A percentile compares a stretch with the other conserved stretches of the same genome.
These are phyloP conservation scores for Venustoraphidia nigricollis DNA, from an alignment of 2,888 invertebrate species.

Conservation along the genomic window DNA sequence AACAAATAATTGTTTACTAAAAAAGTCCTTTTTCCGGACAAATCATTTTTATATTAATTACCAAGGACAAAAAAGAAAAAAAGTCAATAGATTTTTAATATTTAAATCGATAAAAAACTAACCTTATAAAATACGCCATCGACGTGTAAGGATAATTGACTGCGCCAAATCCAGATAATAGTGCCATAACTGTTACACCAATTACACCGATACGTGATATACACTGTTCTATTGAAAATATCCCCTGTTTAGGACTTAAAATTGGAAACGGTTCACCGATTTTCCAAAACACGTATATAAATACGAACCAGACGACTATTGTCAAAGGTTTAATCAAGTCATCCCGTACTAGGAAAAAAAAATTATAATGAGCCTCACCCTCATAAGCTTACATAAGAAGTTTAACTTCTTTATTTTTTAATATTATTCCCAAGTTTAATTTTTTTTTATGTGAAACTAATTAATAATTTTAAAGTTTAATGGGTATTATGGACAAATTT, in stretches of 20 bases:
- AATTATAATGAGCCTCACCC: too few species aligned
- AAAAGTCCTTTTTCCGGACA: too few species aligned
- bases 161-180: conserved; percentile 97
- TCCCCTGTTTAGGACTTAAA: conserved; percentile 87
- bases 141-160: conserved; percentile 99
- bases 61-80: too few species aligned
- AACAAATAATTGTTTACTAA: too few species aligned
- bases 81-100: conserved; percentile 2
- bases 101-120: conserved; percentile 6
- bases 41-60: too few species aligned
- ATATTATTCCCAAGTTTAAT: too few species aligned
- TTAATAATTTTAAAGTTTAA: too few species aligned
- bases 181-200: conserved; percentile 97
- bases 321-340: conserved; percentile 68
- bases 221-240: conserved; percentile 76
- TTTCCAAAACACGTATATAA: conserved; percentile 96
- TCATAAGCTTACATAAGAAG: too few species aligned
- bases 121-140: conserved; percentile 95
- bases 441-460: too few species aligned
- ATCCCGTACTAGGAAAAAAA: conserved; percentile 41
- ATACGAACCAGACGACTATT: conserved; percentile 72
- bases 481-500: too few species aligned
- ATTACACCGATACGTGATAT: conserved; percentile 97
- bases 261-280: conserved; percentile 98
- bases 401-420: too few species aligned